Base-by-base conservation (phyloP, 2,888 invertebrate genomes). In the Galerucella pusilla region DNA sequence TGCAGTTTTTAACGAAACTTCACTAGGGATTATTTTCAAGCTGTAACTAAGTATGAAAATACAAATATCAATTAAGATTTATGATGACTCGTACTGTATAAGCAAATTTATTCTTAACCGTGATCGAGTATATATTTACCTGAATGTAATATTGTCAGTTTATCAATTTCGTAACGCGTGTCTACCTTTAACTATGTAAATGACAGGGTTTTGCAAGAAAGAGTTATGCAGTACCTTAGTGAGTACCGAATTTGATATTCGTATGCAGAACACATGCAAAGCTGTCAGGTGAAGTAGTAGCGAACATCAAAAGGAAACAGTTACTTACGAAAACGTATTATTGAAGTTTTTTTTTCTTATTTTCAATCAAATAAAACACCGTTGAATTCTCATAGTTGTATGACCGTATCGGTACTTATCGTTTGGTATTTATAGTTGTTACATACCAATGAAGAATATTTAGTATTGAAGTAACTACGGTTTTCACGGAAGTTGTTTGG, bases 231-330 rank as follows among this genome's bases (percentile, higher is more conserved):
- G 61, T 63, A n/a, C 42, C 63, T 63, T 42, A 63, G n/a, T 63
- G n/a, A 63, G 63, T 63, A 42, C 42, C 63, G 14, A 63, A 45
- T n/a, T 63, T 52, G n/a, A 28, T 54, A 67, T 67, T 54, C 67
- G 52, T 67, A 67, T 67, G 67, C 54, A 28, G 54, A 52, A 67
- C 35, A 67, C 54, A 67, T 67, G 64, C 57, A 71, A 66, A 46
- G 60, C 60, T 59, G 67, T 66, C 66, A 72, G 61, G 66, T 66
- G 28, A 67, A 72, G 66, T 60, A 74, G 75, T 66, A 61, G 66
- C 75, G 16, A 67, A 72, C 72, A 72, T 52, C 64, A 64, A 69
- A 64, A 65, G 68, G 68, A 68, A 75, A 76, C 73, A 74, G 76
- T 76, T 74, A 74, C 64, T 42, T 42, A 42, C 35, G 52, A 74